Conservation (phyloP, 2,113 vertebrate species). For the Oenanthe melanoleuca region DNA sequence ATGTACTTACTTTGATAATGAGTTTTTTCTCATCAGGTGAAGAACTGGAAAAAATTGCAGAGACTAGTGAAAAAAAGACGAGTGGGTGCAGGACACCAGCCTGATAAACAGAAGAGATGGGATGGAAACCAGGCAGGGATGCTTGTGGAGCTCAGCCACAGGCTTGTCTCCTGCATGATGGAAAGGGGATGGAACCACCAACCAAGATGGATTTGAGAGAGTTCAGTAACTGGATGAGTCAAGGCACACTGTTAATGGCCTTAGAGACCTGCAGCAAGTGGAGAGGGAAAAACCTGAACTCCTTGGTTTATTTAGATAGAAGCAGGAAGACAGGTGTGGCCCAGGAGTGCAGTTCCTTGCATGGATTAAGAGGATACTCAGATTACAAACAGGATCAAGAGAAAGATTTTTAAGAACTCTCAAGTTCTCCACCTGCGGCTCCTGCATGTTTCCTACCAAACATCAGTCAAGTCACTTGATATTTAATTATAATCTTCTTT, state of each 20-base stretch:
- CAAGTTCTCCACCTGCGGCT: background rate
- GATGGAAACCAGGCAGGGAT: background rate
- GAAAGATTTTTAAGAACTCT: background rate
- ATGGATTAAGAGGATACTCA: background rate
- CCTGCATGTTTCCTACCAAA: background rate
- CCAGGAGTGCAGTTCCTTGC: background rate
- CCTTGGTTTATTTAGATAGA: background rate
- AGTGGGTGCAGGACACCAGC: background rate
- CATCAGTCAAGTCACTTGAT: background rate
- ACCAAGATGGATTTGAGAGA: background rate
- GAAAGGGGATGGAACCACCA: background rate
- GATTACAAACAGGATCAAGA: background rate
- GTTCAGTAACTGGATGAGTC: background rate
- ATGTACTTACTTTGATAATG: background rate
- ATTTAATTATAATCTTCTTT: fast-evolving
- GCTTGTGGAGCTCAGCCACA: background rate
- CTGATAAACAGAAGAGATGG: background rate
- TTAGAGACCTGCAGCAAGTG: background rate
- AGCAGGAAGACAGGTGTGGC: background rate
- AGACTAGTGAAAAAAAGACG: background rate
- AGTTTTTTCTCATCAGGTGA: background rate
- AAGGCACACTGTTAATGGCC: background rate
- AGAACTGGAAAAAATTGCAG: background rate
- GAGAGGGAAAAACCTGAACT: background rate
- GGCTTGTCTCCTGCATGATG: fast-evolving